phyloP scores from a whole-genome alignment of 2,888 invertebrate genomes.

The Drosophila pegasa region DNA sequence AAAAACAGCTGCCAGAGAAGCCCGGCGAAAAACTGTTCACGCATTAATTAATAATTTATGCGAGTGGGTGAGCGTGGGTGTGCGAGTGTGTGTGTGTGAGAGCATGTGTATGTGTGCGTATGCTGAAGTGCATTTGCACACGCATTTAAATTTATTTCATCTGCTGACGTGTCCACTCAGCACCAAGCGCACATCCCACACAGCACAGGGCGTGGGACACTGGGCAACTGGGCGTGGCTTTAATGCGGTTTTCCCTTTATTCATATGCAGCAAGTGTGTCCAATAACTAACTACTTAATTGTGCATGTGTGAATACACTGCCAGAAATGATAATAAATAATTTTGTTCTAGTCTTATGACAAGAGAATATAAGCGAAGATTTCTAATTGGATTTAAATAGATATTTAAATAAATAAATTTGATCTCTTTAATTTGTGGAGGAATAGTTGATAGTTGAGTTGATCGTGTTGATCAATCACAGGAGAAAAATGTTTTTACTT shows the following conservation, averaged over 20 bases:
- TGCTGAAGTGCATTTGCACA: constrained; percentile 66
- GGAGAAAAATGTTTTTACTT: no score
- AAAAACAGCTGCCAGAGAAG: constrained; percentile 29
- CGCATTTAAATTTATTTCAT: constrained; percentile 73
- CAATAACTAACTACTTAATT: background rate
- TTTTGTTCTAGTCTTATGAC: no score
- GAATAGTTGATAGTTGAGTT: no score
- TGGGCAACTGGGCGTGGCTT: constrained; percentile 1
- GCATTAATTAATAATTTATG: constrained; percentile 77
- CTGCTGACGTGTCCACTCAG: constrained; percentile 35
- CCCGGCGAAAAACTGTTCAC: constrained; percentile 60
- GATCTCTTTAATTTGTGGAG: no score
- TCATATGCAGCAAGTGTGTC: background rate
- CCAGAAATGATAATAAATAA: background rate
- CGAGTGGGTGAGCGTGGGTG: constrained; percentile 13
- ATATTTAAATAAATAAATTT: no score
- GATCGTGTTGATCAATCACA: no score
- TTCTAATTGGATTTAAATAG: no score
- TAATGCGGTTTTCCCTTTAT: constrained; percentile 10
- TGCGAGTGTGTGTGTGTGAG: constrained; percentile 5
- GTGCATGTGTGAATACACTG: constrained; percentile 1
- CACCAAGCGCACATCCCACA: background rate
- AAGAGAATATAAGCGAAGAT: background rate
- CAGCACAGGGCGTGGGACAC: background rate
- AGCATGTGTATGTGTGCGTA: constrained; percentile 16